Conservation (phyloP, 2,888 invertebrate species). For the Amblyteles armatorius region DNA sequence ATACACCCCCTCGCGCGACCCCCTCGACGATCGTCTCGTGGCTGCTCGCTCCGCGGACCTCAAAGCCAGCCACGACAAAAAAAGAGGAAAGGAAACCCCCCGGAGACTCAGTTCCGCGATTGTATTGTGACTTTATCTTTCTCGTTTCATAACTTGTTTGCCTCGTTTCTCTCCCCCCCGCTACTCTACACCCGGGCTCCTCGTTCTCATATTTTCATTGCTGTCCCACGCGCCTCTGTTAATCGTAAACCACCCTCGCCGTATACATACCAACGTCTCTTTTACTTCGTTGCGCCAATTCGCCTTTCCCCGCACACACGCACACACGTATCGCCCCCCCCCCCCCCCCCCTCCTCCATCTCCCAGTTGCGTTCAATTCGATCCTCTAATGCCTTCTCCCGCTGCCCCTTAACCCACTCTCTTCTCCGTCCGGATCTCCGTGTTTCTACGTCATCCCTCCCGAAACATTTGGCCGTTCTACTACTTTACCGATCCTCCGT, state of each 20-base stretch:
- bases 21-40: conserved; percentile 7
- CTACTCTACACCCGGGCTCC: neutral
- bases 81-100: neutral
- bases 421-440: neutral
- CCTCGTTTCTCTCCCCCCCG: neutral
- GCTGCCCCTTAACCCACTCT: conserved; percentile 4
- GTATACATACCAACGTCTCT: neutral
- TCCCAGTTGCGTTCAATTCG: conserved; percentile 35
- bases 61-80: conserved; percentile 27
- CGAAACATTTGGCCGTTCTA: neutral
- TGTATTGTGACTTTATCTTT: conserved; percentile 63
- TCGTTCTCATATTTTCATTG: conserved; percentile 38
- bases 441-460: neutral
- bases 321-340: neutral
- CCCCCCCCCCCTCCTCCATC: neutral
- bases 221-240: conserved; percentile 7
- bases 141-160: conserved; percentile 48
- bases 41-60: neutral
- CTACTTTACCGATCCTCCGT: neutral
- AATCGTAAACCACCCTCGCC: conserved; percentile 23
- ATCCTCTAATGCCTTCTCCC: conserved; percentile 34
- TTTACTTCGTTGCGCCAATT: conserved; percentile 41
- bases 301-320: neutral
- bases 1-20: conserved; percentile 25
- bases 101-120: conserved; percentile 47